phyloP scores from a whole-genome alignment of 2,888 invertebrate species.

The Spisula subtruncata region DNA sequence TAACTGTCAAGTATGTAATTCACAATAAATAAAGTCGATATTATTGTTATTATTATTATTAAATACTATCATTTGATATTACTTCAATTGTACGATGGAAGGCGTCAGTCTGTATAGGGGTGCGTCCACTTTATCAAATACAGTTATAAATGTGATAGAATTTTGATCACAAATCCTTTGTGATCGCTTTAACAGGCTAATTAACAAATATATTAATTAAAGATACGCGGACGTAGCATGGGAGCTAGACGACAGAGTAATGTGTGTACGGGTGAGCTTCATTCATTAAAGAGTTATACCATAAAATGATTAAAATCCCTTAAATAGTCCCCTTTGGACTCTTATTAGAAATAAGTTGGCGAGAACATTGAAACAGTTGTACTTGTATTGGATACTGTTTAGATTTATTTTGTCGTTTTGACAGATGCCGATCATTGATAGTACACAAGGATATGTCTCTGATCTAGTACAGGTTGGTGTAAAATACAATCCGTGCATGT shows the following conservation, averaged over 20 bases:
- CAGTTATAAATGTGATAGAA: not conserved
- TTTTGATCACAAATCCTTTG: not conserved
- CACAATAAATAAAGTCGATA: no score
- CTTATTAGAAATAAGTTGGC: no score
- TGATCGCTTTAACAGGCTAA: not conserved
- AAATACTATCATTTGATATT: constrained; percentile 2
- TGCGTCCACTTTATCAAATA: no score
- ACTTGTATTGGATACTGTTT: no score
- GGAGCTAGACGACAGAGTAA: not conserved
- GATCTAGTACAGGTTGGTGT: no score
- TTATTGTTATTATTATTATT: no score
- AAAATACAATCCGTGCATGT: no score
- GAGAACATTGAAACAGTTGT: no score
- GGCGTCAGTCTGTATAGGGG: not conserved
- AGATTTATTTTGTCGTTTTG: no score
- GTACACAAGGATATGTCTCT: no score
- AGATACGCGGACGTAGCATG: not conserved
- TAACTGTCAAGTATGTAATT: no score
- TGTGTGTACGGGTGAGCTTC: not conserved
- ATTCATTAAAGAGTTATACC: not conserved
- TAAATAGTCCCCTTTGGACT: not conserved
- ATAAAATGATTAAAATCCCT: not conserved
- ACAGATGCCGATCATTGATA: no score
- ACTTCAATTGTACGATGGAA: not conserved
- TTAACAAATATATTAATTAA: not conserved